Base-by-base conservation (phyloP, 2,797 vertebrate species). In the Catharus ustulatus region DNA sequence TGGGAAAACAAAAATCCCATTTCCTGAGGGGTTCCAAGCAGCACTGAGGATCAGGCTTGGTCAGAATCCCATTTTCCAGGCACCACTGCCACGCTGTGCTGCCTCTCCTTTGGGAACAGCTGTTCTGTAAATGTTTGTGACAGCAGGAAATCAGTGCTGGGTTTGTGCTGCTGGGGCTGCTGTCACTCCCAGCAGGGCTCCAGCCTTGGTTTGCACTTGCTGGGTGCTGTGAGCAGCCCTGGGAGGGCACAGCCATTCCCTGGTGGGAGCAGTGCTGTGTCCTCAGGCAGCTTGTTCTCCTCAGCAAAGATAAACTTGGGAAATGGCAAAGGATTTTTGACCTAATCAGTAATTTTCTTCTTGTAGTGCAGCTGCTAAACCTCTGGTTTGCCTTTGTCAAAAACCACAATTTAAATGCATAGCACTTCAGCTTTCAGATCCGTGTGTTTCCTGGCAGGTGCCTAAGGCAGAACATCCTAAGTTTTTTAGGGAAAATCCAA, bases 201-300 rank as follows among this genome's bases (percentile, higher is more conserved):
- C 78, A 82, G 79, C 79, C 57, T 8, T 11, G 36, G 1, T 51
- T 5, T 24, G 3, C 78, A 18, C 55, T 3, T 21, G 34, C 26
- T 59, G 78, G 63, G 22, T 38, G 61, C 21, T 1, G 2, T 0
- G 38, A 58, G 71, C 62, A 3, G 10, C 71, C 71, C 82, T 38
- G 71, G 5, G 2, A 67, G 71, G 45, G 12, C 27, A 15, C 82
- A 30, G 1, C 0, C 6, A n/a, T 54, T 1, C 9, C 10, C 57
- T 71, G 79, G 17, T 52, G 66, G 38, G 4, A 21, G 78, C 67
- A 15, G 7, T 2, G 66, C 78, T 9, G 55, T 14, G 48, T 23
- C 67, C 57, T 32, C 67, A 17, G 78, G 64, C 55, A 42, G 36
- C 24, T 45, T 42, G 10, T 24, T 59, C 64, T 68, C 68, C 7